phyloP scores from a whole-genome alignment of 2,113 vertebrate genomes.

The Zootoca vivipara region DNA sequence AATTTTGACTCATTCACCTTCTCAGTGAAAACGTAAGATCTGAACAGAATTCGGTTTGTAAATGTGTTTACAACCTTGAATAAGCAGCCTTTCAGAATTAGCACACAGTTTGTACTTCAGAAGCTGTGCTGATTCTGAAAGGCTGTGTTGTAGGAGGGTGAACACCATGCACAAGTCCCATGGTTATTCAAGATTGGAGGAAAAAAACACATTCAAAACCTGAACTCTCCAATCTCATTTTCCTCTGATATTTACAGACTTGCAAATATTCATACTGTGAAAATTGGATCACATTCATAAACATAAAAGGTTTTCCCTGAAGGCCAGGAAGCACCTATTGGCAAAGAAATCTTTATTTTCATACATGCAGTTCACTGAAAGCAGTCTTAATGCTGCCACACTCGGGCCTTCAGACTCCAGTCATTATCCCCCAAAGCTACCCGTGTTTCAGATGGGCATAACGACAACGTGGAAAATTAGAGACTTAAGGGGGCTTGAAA shows the following conservation, averaged over 20 bases:
- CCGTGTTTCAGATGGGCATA: accelerated
- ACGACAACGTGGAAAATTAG: accelerated
- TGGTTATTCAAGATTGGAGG: no score
- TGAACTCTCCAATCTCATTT: background rate
- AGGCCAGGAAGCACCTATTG: background rate
- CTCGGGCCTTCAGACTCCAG: accelerated
- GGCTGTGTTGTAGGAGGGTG: no score
- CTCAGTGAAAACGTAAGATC: background rate
- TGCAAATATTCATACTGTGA: background rate
- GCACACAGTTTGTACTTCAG: no score
- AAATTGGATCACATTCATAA: background rate
- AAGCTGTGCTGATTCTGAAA: no score
- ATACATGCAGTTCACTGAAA: background rate
- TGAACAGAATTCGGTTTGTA: background rate
- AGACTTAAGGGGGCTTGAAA: background rate
- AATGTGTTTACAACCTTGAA: background rate
- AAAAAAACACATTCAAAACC: no score
- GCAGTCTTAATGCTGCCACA: no score
- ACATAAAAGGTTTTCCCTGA: background rate
- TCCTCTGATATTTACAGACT: background rate
- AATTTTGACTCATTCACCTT: background rate
- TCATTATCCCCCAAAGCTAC: background rate
- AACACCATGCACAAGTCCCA: no score
- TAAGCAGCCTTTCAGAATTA: background rate
- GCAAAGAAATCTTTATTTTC: background rate